Evolutionary conservation across 2,797 vertebrate species (phyloP).

Genomic region (Petrocephalus sullivani): DNA sequence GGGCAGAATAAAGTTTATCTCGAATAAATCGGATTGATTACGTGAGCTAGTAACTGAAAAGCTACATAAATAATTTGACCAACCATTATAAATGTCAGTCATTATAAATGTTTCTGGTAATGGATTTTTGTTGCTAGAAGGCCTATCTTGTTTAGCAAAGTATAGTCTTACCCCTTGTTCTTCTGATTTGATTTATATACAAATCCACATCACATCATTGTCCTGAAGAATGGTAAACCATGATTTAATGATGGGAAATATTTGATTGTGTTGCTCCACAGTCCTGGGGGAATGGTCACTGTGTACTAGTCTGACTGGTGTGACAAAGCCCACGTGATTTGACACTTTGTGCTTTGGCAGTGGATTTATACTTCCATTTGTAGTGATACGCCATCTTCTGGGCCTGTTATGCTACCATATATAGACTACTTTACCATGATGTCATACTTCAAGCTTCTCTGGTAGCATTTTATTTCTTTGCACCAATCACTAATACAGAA

Average conservation of each 20-base stretch:
- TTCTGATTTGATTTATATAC: not conserved
- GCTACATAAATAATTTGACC: not conserved
- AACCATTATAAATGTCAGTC: not conserved
- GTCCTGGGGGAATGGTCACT: not conserved
- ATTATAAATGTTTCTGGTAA: too few species aligned
- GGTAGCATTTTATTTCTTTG: not conserved
- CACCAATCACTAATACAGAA: not conserved
- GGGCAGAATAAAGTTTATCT: not conserved
- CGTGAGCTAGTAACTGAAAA: not conserved
- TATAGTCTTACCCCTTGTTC: not conserved
- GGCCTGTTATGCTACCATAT: not conserved
- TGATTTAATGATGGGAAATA: not conserved
- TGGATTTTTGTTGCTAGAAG: not conserved
- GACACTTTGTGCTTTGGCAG: not conserved
- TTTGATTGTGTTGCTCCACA: not conserved
- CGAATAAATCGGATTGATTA: not conserved
- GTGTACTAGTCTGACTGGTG: not conserved
- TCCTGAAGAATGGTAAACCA: not conserved
- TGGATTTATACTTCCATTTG: not conserved
- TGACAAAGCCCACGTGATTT: not conserved
- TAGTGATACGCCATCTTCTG: not conserved
- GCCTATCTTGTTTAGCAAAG: not conserved
- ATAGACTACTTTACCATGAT: not conserved
- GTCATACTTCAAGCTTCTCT: not conserved
- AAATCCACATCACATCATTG: not conserved